These are phyloP conservation scores for Thripadectes ignobilis DNA, from an alignment of 2,797 vertebrate genomes.

Conservation along the genomic window DNA sequence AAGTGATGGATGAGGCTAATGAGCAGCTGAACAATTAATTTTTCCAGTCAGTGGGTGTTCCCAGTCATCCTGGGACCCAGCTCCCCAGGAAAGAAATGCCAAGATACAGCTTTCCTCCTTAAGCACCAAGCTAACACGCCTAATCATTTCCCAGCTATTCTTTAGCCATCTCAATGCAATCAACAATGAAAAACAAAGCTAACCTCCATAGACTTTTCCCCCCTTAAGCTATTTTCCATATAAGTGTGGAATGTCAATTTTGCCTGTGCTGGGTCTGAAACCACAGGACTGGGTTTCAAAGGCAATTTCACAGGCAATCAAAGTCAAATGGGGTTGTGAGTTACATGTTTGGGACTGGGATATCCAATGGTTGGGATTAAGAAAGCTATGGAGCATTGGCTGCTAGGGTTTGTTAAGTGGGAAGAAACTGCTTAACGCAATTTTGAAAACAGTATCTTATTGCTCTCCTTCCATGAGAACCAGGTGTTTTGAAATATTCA, in stretches of 20 bases:
- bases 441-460: not conserved
- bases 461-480: not conserved
- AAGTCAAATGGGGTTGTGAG: not conserved
- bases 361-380: not conserved
- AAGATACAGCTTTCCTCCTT: not conserved
- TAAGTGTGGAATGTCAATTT: not conserved
- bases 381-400: not conserved
- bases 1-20: not conserved
- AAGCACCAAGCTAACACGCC: not conserved
- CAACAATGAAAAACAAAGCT: not conserved
- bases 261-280: not conserved
- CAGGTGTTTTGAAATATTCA: not conserved
- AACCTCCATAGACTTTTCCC: not conserved
- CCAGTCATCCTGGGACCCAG: not conserved
- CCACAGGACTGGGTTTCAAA: not conserved
- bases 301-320: not conserved
- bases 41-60: not conserved
- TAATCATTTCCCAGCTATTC: not conserved
- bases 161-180: not conserved
- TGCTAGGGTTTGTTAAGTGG: not conserved
- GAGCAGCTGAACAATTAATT: not conserved
- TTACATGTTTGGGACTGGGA: not conserved
- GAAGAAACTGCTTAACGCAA: not conserved
- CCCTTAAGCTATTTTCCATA: conserved; percentile 1
- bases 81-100: not conserved